Evolutionary conservation across 2,797 vertebrate species (phyloP), one percentile per base, ranked within the genome.

Genomic region (Dicrostonyx torquatus): DNA sequence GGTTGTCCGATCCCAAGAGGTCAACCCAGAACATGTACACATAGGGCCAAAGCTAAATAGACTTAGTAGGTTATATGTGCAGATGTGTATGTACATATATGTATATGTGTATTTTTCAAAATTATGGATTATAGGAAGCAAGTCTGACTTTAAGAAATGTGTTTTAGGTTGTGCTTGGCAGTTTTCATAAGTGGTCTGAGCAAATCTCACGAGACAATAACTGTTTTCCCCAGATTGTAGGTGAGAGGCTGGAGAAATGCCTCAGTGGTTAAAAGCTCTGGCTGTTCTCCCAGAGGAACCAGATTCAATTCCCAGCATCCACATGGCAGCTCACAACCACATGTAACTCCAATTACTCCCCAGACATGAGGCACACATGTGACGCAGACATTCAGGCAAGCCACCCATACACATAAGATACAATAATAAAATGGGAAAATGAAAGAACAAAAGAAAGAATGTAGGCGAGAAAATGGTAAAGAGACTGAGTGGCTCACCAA

Each of bases 181-280:
- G 40, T 58, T 37, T 83, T 22, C 1, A 2, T 12, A 31, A 43
- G 6, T 45, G 45, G 62, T 2, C 34, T 5, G 43, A 55, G 5
- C 10, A 13, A 11, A 26, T 37, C 50, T 72, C 72, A 4, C 1
- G 0, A 17, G 60, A 43, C 3, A 1, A 45, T 15, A 10, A 0
- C 2, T 9, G 4, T 9, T 4, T 40, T 29, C 45, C 43, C 17
- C 17, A 9, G 31, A 22, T 3, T 7, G 14, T n/a, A 31, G 26
- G 34, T 4, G 9, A n/a, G 78, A 66, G 80, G 62, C 43, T 84
- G 18, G 43, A 24, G 45, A 66, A n/a, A 84, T 48, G 18, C 82
- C 3, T 3, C 31, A n/a, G 82, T 0, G 2, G 62, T 50, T 68
- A n/a, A 50, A 31, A n/a, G 43, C 43, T 66, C 31, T 66, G 43